These are phyloP conservation scores for Bombus waltoni DNA, from an alignment of 1,140 invertebrate species.

Conservation along the genomic window DNA sequence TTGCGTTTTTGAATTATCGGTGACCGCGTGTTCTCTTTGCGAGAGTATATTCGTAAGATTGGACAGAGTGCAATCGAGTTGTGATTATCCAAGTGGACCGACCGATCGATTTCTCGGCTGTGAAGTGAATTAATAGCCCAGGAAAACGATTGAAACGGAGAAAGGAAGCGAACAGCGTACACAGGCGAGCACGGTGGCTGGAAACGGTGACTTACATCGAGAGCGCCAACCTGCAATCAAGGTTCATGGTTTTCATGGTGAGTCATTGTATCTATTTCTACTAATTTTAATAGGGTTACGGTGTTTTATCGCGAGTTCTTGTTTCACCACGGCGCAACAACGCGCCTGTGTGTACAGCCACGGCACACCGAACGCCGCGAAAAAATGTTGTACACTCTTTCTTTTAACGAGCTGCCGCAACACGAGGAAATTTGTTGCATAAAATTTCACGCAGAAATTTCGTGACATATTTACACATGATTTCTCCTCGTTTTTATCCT, in stretches of 20 bases:
- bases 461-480: slow-evolving; percentile 30
- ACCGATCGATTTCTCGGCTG: slow-evolving; percentile 57
- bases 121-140: slow-evolving; percentile 55
- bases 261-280: slow-evolving; percentile 70
- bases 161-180: slow-evolving; percentile 62
- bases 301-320: not conserved
- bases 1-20: not conserved
- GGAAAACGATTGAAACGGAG: slow-evolving; percentile 57
- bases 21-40: not conserved
- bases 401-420: not conserved
- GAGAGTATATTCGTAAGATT: slow-evolving; percentile 9
- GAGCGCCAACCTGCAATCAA: slow-evolving; percentile 83
- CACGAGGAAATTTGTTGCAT: slow-evolving; percentile 3
- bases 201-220: slow-evolving; percentile 83
- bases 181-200: slow-evolving; percentile 76
- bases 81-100: slow-evolving; percentile 48
- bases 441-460: slow-evolving; percentile 5
- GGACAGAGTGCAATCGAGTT: slow-evolving; percentile 37
- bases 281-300: slow-evolving; percentile 17
- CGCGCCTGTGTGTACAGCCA: not conserved
- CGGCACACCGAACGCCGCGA: not conserved
- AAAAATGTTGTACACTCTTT: not conserved
- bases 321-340: not conserved
- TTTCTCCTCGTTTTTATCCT: slow-evolving; percentile 26
- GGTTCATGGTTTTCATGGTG: slow-evolving; percentile 84